phyloP scores from a whole-genome alignment of 1,140 invertebrate genomes.

The Penaeus chinensis region DNA sequence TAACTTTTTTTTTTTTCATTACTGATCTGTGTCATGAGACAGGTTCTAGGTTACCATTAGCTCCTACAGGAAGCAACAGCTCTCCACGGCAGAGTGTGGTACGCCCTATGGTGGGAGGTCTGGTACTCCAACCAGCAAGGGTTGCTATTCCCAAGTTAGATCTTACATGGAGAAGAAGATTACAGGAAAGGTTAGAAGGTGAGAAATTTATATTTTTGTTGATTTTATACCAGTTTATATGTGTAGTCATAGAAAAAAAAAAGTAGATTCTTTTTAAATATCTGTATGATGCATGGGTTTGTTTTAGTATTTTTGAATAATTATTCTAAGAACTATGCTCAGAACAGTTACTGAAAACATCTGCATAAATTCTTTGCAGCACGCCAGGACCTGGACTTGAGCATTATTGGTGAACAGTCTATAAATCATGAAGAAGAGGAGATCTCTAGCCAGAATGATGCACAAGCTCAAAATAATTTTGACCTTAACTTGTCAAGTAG shows the following conservation, averaged over 20 bases:
- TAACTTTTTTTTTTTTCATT: no score
- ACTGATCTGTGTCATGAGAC: no score
- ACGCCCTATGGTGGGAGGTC: slow-evolving; percentile 53
- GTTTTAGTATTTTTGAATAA: no score
- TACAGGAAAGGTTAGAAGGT: slow-evolving; percentile 42
- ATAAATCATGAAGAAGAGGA: not conserved
- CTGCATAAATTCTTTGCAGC: not conserved
- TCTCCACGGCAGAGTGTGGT: slow-evolving; percentile 42
- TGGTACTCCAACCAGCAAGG: slow-evolving; percentile 50
- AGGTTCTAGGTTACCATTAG: slow-evolving; percentile 43
- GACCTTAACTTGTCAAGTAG: not conserved
- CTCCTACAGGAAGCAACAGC: not conserved
- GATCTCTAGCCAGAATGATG: not conserved
- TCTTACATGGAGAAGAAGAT: slow-evolving; percentile 25
- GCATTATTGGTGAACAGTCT: slow-evolving; percentile 32
- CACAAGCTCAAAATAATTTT: not conserved
- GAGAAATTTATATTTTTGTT: not conserved
- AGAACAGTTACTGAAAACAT: not conserved
- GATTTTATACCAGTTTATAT: no score
- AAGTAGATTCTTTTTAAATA: no score
- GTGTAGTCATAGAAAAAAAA: no score
- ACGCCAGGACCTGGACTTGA: slow-evolving; percentile 4
- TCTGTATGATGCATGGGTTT: no score
- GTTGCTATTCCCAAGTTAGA: slow-evolving; percentile 45
- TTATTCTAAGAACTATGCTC: no score